Evolutionary conservation across 2,113 vertebrate genomes (phyloP).

Genomic region (Pluvianellus socialis): DNA sequence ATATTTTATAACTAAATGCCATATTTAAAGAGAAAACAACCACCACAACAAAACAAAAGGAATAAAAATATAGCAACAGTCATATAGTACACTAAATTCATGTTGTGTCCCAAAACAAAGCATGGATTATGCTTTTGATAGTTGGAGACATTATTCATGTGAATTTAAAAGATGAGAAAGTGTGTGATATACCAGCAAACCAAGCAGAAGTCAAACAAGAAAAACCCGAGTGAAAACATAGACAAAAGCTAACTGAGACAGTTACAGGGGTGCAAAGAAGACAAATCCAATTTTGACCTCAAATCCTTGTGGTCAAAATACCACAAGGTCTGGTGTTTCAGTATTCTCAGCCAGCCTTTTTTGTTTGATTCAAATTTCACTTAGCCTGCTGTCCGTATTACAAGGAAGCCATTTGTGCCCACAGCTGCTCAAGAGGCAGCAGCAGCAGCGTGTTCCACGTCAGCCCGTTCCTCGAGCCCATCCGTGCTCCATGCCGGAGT

Average conservation of each 20-base stretch:
- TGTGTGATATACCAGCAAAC: neutral
- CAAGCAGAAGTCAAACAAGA: conserved; percentile 48
- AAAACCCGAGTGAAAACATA: neutral
- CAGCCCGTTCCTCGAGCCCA: conserved; percentile 28
- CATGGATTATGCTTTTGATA: neutral
- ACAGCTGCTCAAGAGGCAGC: conserved; percentile 32
- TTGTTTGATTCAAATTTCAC: conserved; percentile 65
- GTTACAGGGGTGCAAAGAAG: neutral
- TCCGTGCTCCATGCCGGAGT: neutral
- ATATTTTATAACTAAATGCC: neutral
- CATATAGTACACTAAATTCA: neutral
- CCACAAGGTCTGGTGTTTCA: conserved; percentile 27
- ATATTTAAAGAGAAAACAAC: neutral
- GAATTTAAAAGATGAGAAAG: neutral
- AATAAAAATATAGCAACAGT: neutral
- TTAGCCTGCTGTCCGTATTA: conserved; percentile 60
- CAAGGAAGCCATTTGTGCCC: conserved; percentile 56
- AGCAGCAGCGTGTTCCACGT: conserved; percentile 5
- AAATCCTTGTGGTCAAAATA: neutral
- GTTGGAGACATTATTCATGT: neutral
- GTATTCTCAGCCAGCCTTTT: conserved; percentile 28
- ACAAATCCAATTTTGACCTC: conserved; percentile 8
- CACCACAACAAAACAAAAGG: neutral
- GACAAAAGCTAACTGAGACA: conserved; percentile 51
- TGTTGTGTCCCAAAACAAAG: neutral